Evolutionary conservation across 2,888 invertebrate species (phyloP).

Genomic region (Frankliniella fusca): DNA sequence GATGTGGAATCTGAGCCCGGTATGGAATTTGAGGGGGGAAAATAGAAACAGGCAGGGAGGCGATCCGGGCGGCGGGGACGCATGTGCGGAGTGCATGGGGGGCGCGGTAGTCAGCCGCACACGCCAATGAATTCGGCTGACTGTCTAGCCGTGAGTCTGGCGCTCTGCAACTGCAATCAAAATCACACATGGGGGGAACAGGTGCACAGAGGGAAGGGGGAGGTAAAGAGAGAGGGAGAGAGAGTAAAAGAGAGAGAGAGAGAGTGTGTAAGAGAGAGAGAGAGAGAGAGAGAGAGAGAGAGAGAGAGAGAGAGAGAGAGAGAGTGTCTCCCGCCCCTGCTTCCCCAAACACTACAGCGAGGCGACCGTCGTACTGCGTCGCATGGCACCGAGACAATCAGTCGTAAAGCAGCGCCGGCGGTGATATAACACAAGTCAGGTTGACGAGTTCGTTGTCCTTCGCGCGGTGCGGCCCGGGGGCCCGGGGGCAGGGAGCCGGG

Average conservation of each 20-base stretch:
- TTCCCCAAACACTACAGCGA: not conserved
- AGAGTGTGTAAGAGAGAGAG: not conserved
- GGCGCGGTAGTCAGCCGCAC: too few species aligned
- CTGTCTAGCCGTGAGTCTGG: too few species aligned
- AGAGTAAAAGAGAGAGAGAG: not conserved
- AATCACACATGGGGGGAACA: not conserved
- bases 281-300: not conserved
- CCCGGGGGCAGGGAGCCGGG: too few species aligned
- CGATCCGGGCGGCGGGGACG: too few species aligned
- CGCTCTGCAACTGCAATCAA: too few species aligned
- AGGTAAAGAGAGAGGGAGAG: constrained; percentile 1
- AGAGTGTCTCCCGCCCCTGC: not conserved
- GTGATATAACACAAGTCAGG: too few species aligned
- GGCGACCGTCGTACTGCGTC: not conserved
- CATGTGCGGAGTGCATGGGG: too few species aligned
- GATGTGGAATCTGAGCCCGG: too few species aligned
- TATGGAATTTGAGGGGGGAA: too few species aligned
- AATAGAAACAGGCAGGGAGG: too few species aligned
- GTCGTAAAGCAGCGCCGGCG: not conserved
- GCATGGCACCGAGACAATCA: not conserved
- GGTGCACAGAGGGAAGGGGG: not conserved
- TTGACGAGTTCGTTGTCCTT: not conserved
- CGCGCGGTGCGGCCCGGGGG: not conserved
- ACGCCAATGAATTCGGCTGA: too few species aligned
- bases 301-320: not conserved